phyloP scores from a whole-genome alignment of 1,140 invertebrate genomes.

The Neodiprion pinetum region DNA sequence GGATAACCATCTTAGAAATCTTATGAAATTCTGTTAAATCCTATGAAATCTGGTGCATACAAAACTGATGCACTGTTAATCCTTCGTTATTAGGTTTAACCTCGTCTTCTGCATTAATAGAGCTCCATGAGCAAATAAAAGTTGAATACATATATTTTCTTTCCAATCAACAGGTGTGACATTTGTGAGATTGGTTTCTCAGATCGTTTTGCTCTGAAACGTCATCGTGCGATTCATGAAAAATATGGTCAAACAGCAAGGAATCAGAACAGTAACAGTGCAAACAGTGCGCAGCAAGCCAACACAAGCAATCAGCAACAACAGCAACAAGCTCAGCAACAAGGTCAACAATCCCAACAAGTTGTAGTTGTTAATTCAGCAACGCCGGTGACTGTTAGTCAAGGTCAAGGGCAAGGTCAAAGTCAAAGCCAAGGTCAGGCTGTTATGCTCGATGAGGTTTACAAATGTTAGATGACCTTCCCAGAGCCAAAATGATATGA shows the following conservation, averaged over 20 bases:
- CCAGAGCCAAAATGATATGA: slow-evolving; percentile 62
- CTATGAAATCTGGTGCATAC: too few species aligned
- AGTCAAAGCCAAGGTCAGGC: slow-evolving; percentile 57
- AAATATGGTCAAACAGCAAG: slow-evolving; percentile 72
- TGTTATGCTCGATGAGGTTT: slow-evolving; percentile 61
- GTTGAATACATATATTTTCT: slow-evolving; percentile 39
- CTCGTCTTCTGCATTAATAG: too few species aligned
- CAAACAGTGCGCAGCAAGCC: slow-evolving; percentile 51
- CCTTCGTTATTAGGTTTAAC: too few species aligned
- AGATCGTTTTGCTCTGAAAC: slow-evolving; percentile 80
- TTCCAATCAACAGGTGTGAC: slow-evolving; percentile 71
- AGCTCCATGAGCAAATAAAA: too few species aligned
- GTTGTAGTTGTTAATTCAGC: slow-evolving; percentile 58
- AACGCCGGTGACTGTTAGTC: slow-evolving; percentile 57
- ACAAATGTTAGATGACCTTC: slow-evolving; percentile 64
- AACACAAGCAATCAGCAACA: slow-evolving; percentile 54
- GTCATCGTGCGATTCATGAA: slow-evolving; percentile 79
- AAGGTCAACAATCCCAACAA: slow-evolving; percentile 45
- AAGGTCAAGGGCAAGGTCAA: slow-evolving; percentile 58
- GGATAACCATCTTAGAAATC: too few species aligned
- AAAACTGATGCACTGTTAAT: too few species aligned
- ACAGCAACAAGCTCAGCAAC: slow-evolving; percentile 43
- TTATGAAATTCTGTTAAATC: too few species aligned
- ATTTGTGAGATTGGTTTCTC: slow-evolving; percentile 88
- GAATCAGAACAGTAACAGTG: slow-evolving; percentile 54